Evolutionary conservation across 2,888 invertebrate species (phyloP).

Genomic region (Idaea biselata): DNA sequence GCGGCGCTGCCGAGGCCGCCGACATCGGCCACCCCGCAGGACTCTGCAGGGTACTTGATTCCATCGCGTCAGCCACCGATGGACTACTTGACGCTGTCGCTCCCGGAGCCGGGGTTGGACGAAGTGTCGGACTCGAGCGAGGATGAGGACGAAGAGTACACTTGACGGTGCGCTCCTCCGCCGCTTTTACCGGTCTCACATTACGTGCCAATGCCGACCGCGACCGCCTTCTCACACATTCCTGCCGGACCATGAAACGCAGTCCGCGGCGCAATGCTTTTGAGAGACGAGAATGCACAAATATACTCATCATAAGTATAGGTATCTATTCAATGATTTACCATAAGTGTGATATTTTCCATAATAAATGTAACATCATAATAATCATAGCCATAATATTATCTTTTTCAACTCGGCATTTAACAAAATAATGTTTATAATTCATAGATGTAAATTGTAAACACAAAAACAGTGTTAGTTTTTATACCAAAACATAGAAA

Average conservation of each 20-base stretch:
- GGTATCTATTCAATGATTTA: slow-evolving; percentile 2
- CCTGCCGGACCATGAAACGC: slow-evolving; percentile 40
- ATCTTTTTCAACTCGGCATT: neutral
- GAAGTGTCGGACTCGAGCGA: slow-evolving; percentile 59
- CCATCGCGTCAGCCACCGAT: slow-evolving; percentile 78
- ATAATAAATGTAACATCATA: slow-evolving; percentile 23
- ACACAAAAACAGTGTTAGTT: neutral
- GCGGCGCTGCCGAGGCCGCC: slow-evolving; percentile 72
- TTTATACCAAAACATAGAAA: neutral
- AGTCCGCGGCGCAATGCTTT: slow-evolving; percentile 41
- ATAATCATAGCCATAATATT: neutral
- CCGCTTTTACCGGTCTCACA: slow-evolving; percentile 43
- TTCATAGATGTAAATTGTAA: neutral
- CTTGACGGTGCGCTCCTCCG: slow-evolving; percentile 51
- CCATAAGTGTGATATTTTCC: slow-evolving; percentile 51
- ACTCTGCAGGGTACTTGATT: slow-evolving; percentile 85
- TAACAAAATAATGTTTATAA: neutral
- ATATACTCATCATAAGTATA: slow-evolving; percentile 28
- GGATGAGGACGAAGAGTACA: slow-evolving; percentile 65
- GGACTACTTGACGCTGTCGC: slow-evolving; percentile 79
- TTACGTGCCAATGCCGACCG: slow-evolving; percentile 53
- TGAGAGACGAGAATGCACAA: slow-evolving; percentile 23
- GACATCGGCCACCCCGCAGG: slow-evolving; percentile 80
- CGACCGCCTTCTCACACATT: slow-evolving; percentile 51
- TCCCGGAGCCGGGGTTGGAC: slow-evolving; percentile 68